Evolutionary conservation across 2,888 invertebrate species (phyloP).

Genomic region (Hyles lineata): DNA sequence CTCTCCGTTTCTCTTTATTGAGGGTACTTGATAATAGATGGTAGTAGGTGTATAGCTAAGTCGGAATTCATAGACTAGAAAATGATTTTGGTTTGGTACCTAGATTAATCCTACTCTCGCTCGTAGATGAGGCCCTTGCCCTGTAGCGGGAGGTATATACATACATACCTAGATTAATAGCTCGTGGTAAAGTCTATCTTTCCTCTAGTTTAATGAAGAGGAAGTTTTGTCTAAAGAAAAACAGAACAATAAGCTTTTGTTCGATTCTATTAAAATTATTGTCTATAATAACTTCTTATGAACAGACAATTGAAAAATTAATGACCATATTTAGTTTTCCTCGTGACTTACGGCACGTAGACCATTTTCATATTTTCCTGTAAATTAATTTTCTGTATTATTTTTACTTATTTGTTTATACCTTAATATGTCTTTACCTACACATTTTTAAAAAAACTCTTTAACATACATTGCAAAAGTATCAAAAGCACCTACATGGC

Average conservation of each 20-base stretch:
- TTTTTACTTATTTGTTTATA: background rate
- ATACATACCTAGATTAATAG: too few species aligned
- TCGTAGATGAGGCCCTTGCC: too few species aligned
- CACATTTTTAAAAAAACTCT: background rate
- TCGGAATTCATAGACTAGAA: too few species aligned
- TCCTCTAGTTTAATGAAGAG: too few species aligned
- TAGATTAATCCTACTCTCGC: too few species aligned
- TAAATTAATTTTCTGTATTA: background rate
- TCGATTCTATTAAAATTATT: too few species aligned
- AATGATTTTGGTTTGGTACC: too few species aligned
- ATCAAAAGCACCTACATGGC: background rate
- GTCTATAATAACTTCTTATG: background rate
- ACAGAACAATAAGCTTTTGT: too few species aligned
- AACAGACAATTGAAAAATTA: background rate
- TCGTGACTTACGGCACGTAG: constrained; percentile 10
- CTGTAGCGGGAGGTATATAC: too few species aligned
- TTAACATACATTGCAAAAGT: background rate
- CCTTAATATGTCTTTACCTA: background rate
- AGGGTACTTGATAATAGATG: background rate
- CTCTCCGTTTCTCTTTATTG: background rate
- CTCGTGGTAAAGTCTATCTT: too few species aligned
- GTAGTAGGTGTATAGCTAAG: too few species aligned
- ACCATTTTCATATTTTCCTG: constrained; percentile 10
- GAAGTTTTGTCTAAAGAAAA: too few species aligned
- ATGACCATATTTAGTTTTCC: background rate